Evolutionary conservation across 2,888 invertebrate genomes (phyloP).

Genomic region (Drosophila glabriapex): DNA sequence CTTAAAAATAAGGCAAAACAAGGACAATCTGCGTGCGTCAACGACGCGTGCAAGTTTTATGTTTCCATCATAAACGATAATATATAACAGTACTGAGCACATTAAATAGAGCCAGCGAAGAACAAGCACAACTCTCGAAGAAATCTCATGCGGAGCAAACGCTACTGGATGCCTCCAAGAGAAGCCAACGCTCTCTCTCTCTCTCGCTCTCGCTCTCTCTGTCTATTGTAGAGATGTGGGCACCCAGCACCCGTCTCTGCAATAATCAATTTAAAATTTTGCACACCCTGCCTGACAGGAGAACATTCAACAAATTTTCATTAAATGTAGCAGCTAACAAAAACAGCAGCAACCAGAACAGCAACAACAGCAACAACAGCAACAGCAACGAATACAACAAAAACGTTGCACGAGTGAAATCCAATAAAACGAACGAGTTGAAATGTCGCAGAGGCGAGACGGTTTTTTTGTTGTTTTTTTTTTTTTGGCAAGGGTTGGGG

Average conservation of each 20-base stretch:
- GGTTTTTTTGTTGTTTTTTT: background rate
- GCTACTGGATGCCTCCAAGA: slow-evolving; percentile 33
- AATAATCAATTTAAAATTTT: slow-evolving; percentile 75
- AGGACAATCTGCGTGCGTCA: slow-evolving; percentile 43
- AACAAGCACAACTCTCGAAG: slow-evolving; percentile 11
- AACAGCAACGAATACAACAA: slow-evolving; percentile 16
- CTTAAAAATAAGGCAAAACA: slow-evolving; percentile 12
- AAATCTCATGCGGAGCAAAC: slow-evolving; percentile 29
- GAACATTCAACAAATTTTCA: slow-evolving; percentile 66
- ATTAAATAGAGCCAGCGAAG: slow-evolving; percentile 37
- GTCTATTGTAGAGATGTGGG: background rate
- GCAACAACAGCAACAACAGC: slow-evolving; percentile 17
- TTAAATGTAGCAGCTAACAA: slow-evolving; percentile 58
- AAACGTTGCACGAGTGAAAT: slow-evolving; percentile 41
- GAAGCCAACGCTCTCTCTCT: background rate
- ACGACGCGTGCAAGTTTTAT: slow-evolving; percentile 70
- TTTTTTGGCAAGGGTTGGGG: slow-evolving; percentile 1
- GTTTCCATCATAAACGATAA: slow-evolving; percentile 72
- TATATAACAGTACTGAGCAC: slow-evolving; percentile 59
- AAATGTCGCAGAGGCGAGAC: slow-evolving; percentile 49
- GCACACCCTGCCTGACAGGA: slow-evolving; percentile 58
- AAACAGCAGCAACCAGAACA: slow-evolving; percentile 12
- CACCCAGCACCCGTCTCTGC: slow-evolving; percentile 21
- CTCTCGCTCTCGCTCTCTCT: background rate
- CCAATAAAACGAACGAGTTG: slow-evolving; percentile 69